Base-by-base conservation (phyloP, 2,888 invertebrate species). In the Asteroscopus sphinx region DNA sequence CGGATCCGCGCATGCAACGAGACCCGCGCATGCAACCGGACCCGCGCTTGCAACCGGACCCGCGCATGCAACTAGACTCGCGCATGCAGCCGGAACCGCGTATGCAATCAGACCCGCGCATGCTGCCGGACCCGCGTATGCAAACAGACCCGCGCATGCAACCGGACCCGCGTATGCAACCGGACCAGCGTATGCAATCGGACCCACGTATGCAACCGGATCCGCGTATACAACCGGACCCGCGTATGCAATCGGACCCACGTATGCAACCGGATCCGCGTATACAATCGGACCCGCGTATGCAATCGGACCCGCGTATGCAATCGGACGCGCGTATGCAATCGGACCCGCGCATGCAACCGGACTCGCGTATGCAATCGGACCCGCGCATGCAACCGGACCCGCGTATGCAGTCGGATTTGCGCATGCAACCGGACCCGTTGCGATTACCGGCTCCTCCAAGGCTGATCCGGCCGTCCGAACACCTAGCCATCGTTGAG, bases 401-500 rank as follows among this genome's bases (percentile, higher is more conserved):
- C 9, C 47, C 63, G 30, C n/a, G n/a, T n/a, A n/a, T n/a, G n/a
- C n/a, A n/a, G n/a, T n/a, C n/a, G n/a, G n/a, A n/a, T n/a, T n/a
- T n/a, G 72, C 88, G 90, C 48, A 80, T 83, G 36, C 60, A 21
- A 37, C 55, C 56, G 47, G 71, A 73, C 9, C 47, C 63, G 30
- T 40, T 62, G 37, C 65, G 72, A n/a, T 16, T 79, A 37, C 79
- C 83, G 30, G 80, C 86, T 11, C 88, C 89, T 1, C 92, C 92
- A 47, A 90, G 93, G 45, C 87, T 92, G 61, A 92, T 92, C 73
- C 85, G 93, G 7, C 93, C 93, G 8, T 92, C 93, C 21, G 93
- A 93, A 69, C 93, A 93, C 77, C 86, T 93, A 48, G 93, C 90
- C 11, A 86, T 89, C 11, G 86, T 90, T 25, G 86, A 87, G 45